Conservation (phyloP, 1,140 invertebrate genomes). For the Ooceraea biroi region DNA sequence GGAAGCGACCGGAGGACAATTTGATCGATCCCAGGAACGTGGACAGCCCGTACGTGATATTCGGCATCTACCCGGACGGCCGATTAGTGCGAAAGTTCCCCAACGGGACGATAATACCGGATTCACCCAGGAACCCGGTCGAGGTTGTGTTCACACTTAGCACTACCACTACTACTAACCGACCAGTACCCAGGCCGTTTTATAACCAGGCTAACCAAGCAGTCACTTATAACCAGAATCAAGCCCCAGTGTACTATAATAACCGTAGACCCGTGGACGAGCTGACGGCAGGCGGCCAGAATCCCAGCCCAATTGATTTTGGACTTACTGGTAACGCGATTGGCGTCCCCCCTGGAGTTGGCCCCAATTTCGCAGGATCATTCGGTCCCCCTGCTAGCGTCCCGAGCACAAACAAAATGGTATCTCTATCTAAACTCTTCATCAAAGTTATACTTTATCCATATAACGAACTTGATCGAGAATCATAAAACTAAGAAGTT, state of each 20-base stretch:
- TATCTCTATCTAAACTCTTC: conserved; percentile 79
- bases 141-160: conserved; percentile 85
- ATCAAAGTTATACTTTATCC: conserved; percentile 52
- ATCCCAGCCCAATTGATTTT: conserved; percentile 80
- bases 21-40: conserved; percentile 89
- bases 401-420: conserved; percentile 80
- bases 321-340: conserved; percentile 83
- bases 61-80: conserved; percentile 91
- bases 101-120: conserved; percentile 91
- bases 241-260: conserved; percentile 77
- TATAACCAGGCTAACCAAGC: conserved; percentile 81
- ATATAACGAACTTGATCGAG: conserved; percentile 6
- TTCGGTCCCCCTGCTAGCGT: conserved; percentile 80
- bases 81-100: conserved; percentile 91
- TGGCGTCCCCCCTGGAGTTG: conserved; percentile 77
- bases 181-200: conserved; percentile 74
- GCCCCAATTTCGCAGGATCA: conserved; percentile 77
- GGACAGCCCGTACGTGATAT: conserved; percentile 90
- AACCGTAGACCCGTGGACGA: conserved; percentile 77
- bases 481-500: conserved; percentile 7
- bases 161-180: conserved; percentile 84
- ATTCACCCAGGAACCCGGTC: conserved; percentile 87
- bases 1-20: conserved; percentile 90
- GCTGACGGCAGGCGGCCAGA: conserved; percentile 73
- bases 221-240: conserved; percentile 78